Conservation (phyloP, 2,797 vertebrate genomes). For the Pseudochirops cupreus region DNA sequence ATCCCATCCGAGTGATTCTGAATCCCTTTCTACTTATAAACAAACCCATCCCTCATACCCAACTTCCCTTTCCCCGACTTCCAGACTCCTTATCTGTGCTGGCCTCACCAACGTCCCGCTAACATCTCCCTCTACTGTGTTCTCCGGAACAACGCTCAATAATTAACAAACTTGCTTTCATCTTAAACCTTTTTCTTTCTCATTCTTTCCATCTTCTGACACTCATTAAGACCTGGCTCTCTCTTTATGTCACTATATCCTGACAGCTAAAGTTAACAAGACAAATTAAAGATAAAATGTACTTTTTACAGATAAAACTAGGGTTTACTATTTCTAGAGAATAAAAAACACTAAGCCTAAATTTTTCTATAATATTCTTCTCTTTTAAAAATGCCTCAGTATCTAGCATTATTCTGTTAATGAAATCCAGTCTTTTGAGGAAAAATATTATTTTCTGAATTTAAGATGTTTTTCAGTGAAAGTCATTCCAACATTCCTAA, state of each 20-base stretch:
- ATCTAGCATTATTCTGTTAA: constrained; percentile 72
- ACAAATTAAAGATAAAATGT: constrained; percentile 62
- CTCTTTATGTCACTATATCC: constrained; percentile 38
- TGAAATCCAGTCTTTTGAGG: constrained; percentile 65
- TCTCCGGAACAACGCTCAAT: background rate
- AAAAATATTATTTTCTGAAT: constrained; percentile 71
- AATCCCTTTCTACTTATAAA: background rate
- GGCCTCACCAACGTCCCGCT: background rate
- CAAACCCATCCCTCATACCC: background rate
- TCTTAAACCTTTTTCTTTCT: background rate
- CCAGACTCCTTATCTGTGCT: background rate
- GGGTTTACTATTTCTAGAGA: constrained; percentile 62
- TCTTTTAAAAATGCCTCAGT: constrained; percentile 71
- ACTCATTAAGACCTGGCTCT: constrained; percentile 47
- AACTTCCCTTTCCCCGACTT: background rate
- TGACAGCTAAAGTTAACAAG: constrained; percentile 53
- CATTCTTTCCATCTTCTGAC: background rate
- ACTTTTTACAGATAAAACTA: constrained; percentile 48
- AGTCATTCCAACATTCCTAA: constrained; percentile 71
- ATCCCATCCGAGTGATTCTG: background rate
- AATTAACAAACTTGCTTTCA: background rate
- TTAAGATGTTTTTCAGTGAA: constrained; percentile 74
- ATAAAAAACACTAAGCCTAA: constrained; percentile 52
- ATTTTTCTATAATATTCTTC: constrained; percentile 63
- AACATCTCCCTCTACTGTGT: background rate